Base-by-base conservation (phyloP, 2,888 invertebrate genomes). In the Apoderus coryli region DNA sequence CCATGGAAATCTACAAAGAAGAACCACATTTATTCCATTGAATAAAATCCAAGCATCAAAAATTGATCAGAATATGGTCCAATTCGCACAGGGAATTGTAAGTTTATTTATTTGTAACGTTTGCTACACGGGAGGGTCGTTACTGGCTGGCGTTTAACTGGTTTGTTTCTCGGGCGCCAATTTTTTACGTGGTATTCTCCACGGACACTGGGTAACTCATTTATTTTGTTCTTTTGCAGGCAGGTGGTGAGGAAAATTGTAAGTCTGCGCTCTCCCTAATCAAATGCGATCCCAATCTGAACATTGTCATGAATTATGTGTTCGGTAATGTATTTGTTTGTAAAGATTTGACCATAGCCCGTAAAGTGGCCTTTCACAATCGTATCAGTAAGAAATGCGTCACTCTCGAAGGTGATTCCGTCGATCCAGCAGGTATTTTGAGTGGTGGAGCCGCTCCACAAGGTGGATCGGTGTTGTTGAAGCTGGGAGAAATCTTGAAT, bases 371-470 rank as follows among this genome's bases (percentile, higher is more conserved):
- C 3, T 90, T 79, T 58, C 69, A 89, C 56, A 65, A 65, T 7
- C 57, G 61, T 27, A 72, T 85, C 34, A 61, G 63, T 43, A 68
- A 67, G 19, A 72, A 74, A 38, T 72, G 74, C 48, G 86, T 96
- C 12, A 93, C 96, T 2, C 57, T 88, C 3, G 88, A 86, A 42
- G 98, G 96, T 0, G 95, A 96, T 55, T 73, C 81, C 16, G 78
- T 81, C 42, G 89, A 92, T 60, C 92, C 96, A 1, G 65, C 76
- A 29, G 98, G 96, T 44, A 79, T 79, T 5, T 63, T 96, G 16
- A 76, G 85, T 32, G 96, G 96, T 48, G 96, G 96, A 52, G 70
- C 81, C 0, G 52, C 63, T 22, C 63, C 64, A 4, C 68, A 66
- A 56, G 63, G 63, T 2, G 59, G 47, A 0, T 69, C 75, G 10